Percentiles rank a stretch among this genome's conserved stretches.
These are phyloP conservation scores for Parapristionchus giblindavisi DNA, from an alignment of 2,888 invertebrate genomes.

Conservation along the genomic window DNA sequence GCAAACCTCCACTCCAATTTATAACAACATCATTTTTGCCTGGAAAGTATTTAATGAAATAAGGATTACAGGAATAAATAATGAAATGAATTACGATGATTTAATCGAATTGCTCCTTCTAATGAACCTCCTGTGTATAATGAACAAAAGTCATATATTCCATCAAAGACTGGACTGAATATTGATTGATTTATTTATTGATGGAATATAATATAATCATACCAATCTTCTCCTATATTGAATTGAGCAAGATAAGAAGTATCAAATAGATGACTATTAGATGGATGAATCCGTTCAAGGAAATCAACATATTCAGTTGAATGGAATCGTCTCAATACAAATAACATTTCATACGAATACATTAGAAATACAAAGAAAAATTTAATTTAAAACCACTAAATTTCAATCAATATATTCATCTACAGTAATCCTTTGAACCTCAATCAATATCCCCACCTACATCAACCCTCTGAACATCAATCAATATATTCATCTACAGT, in stretches of 20 bases:
- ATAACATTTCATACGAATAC: background rate
- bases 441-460: background rate
- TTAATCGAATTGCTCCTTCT: conserved; percentile 94
- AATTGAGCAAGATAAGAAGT: conserved; percentile 87
- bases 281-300: conserved; percentile 90
- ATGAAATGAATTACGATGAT: conserved; percentile 84
- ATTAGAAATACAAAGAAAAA: background rate
- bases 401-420: background rate
- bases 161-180: conserved; percentile 79
- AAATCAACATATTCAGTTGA: conserved; percentile 98
- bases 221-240: conserved; percentile 96
- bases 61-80: background rate
- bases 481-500: background rate
- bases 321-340: conserved; percentile 82
- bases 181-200: too few relatives aligned
- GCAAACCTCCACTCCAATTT: conserved; percentile 98
- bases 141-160: conserved; percentile 95
- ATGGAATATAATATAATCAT: background rate
- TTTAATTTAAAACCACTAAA: background rate
- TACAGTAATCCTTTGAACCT: background rate
- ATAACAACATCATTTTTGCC: conserved; percentile 85
- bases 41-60: background rate
- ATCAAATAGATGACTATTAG: conserved; percentile 90
- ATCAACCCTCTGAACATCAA: too few relatives aligned
- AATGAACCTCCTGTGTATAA: conserved; percentile 97